Evolutionary conservation across 2,888 invertebrate species (phyloP).

Genomic region (Acleris emargana): DNA sequence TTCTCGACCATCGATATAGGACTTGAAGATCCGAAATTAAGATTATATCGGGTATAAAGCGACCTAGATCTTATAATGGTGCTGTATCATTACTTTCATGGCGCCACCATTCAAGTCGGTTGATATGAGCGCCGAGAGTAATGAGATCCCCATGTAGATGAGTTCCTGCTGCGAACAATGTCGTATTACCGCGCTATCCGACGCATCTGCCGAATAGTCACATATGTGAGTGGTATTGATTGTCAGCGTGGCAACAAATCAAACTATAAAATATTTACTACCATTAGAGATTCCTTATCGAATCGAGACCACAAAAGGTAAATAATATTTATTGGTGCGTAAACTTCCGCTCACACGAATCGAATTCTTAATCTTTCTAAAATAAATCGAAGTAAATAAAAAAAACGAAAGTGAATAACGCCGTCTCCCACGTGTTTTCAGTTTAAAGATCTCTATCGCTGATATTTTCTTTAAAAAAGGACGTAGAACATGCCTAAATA

Average conservation of each 20-base stretch:
- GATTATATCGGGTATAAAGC: conserved; percentile 30
- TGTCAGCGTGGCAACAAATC: conserved; percentile 29
- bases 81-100: conserved; percentile 45
- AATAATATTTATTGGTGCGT: conserved; percentile 19
- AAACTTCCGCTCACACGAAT: conserved; percentile 4
- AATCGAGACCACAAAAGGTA: conserved; percentile 8
- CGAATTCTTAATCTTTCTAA: background rate
- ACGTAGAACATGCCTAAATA: background rate
- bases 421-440: background rate
- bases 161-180: conserved; percentile 65
- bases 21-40: conserved; percentile 1
- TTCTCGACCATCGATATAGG: background rate
- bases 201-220: conserved; percentile 51
- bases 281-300: conserved; percentile 19
- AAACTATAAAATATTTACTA: conserved; percentile 25
- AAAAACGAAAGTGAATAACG: background rate
- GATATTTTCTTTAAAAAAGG: background rate
- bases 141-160: conserved; percentile 63
- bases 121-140: conserved; percentile 58
- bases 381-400: background rate
- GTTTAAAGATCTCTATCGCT: too few relatives aligned
- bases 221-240: conserved; percentile 40
- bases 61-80: conserved; percentile 40
- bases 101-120: conserved; percentile 49
- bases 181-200: conserved; percentile 59